phyloP scores from a whole-genome alignment of 2,888 invertebrate genomes.

The Oasisia sp. region DNA sequence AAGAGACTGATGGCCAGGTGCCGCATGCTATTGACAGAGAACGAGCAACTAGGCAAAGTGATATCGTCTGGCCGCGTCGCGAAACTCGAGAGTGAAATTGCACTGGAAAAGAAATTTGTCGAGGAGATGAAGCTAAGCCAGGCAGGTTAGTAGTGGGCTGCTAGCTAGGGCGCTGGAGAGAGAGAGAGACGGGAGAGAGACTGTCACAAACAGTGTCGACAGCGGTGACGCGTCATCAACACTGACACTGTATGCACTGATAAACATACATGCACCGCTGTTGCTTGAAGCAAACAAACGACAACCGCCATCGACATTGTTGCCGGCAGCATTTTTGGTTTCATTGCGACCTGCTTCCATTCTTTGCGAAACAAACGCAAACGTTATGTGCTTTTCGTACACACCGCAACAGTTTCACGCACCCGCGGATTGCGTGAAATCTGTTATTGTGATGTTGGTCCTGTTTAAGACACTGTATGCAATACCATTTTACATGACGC shows the following conservation, averaged over 20 bases:
- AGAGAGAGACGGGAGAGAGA: background rate
- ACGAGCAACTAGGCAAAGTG: constrained; percentile 95
- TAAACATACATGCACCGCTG: background rate
- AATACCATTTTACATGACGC: background rate
- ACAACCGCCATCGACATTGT: background rate
- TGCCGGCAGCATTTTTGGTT: background rate
- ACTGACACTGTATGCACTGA: constrained; percentile 1
- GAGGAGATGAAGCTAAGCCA: constrained; percentile 97
- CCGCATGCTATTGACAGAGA: constrained; percentile 92
- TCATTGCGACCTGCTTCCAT: constrained; percentile 3
- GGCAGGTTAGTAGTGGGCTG: constrained; percentile 74
- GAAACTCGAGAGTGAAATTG: constrained; percentile 93
- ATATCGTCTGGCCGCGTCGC: constrained; percentile 94
- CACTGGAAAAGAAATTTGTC: constrained; percentile 92
- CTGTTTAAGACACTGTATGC: background rate
- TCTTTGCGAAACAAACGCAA: background rate
- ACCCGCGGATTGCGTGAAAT: background rate
- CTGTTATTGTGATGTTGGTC: background rate
- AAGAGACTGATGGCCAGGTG: constrained; percentile 98
- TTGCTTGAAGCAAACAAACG: constrained; percentile 3
- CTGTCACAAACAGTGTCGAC: background rate
- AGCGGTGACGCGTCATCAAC: background rate
- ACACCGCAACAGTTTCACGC: background rate
- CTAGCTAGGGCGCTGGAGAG: constrained; percentile 1
- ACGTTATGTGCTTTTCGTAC: background rate